Conservation (phyloP, 2,113 vertebrate genomes). For the Nycticebus coucang region DNA sequence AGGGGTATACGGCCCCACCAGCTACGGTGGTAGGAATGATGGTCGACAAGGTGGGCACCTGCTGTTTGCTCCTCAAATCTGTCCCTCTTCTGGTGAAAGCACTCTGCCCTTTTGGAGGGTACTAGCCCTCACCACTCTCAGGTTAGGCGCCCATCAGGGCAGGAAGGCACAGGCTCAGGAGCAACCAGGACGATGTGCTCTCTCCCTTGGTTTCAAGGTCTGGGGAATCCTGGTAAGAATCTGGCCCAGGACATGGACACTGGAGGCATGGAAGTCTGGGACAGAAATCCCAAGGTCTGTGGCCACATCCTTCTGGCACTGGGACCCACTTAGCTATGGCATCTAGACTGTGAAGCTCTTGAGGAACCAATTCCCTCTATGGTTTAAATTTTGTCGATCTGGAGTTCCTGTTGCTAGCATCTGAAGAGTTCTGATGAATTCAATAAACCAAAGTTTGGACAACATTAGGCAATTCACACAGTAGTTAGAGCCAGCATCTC, state of each 20-base stretch:
- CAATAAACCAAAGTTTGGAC: neutral
- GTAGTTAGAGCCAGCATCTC: neutral
- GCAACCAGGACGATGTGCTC: fast-evolving
- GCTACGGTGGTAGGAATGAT: neutral
- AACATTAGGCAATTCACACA: neutral
- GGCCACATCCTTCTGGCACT: neutral
- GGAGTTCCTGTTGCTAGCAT: conserved; percentile 36
- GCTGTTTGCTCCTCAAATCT: too few species aligned
- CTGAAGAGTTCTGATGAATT: neutral
- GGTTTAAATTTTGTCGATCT: neutral
- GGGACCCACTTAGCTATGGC: neutral
- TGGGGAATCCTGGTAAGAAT: neutral
- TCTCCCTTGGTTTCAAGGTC: neutral
- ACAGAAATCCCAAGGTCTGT: neutral
- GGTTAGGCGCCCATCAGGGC: fast-evolving
- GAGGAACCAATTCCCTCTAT: conserved; percentile 19
- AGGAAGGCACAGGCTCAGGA: neutral
- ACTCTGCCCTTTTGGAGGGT: neutral
- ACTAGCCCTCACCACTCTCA: neutral
- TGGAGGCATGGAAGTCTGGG: neutral
- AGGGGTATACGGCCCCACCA: neutral
- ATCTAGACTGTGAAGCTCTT: neutral
- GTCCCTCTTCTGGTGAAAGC: neutral
- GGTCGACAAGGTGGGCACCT: neutral
- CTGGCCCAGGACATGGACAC: neutral